These are phyloP conservation scores for Apteryx mantelli DNA, from an alignment of 2,113 vertebrate genomes.

Conservation along the genomic window DNA sequence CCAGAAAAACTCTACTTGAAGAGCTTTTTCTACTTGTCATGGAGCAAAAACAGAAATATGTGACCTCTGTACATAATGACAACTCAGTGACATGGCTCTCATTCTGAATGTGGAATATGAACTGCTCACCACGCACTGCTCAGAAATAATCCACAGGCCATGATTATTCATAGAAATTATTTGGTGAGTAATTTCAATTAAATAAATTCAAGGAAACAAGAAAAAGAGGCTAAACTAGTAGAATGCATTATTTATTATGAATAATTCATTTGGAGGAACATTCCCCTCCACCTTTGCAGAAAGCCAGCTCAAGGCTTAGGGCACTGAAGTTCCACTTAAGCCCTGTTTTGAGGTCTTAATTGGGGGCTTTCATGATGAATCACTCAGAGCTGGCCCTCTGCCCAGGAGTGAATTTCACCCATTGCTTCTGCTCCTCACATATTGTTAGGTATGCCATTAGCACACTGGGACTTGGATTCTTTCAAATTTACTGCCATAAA, in stretches of 20 bases:
- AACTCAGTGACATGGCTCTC: constrained; percentile 42
- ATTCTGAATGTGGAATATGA: constrained; percentile 29
- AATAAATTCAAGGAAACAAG: constrained; percentile 61
- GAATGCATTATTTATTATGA: constrained; percentile 51
- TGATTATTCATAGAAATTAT: constrained; percentile 73
- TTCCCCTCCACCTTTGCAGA: background rate
- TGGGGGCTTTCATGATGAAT: constrained; percentile 29
- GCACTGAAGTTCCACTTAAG: constrained; percentile 22
- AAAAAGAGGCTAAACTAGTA: constrained; percentile 53
- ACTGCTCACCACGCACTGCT: constrained; percentile 13
- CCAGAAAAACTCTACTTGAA: background rate
- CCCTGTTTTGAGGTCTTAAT: constrained; percentile 45
- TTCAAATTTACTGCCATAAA: constrained; percentile 28
- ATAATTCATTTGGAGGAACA: constrained; percentile 45
- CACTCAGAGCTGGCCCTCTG: constrained; percentile 40
- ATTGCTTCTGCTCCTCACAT: constrained; percentile 34
- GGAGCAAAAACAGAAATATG: background rate
- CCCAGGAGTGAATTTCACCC: constrained; percentile 49
- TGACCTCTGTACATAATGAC: constrained; percentile 47
- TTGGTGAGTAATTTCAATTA: constrained; percentile 72
- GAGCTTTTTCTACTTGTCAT: background rate
- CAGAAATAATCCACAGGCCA: constrained; percentile 57
- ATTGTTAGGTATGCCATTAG: constrained; percentile 29
- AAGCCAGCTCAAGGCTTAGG: constrained; percentile 12
- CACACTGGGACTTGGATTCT: constrained; percentile 22